Evolutionary conservation across 1,140 invertebrate genomes (phyloP), one percentile per base, ranked within the genome.

Genomic region (Saccostrea echinata): DNA sequence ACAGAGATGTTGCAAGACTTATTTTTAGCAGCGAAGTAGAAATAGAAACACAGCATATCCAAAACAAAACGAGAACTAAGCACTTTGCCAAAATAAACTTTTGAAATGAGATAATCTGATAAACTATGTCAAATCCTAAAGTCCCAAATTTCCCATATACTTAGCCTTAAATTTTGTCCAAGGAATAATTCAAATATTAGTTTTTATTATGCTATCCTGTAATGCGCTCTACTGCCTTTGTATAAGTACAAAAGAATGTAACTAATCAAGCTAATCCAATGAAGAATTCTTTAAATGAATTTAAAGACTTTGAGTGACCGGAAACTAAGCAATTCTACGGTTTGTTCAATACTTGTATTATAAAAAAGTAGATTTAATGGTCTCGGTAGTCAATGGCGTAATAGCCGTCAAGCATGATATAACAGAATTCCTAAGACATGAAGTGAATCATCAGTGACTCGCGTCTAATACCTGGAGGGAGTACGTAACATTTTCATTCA

Each of bases 21-120:
- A 76, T 76, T 76, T 76, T 76, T 76, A 76, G 68, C 68, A 27
- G 33, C 33, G 68, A 76, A 33, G 68, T 61, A 76, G 68, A 33
- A 24, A 30, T 30, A 76, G 27, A 71, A 24, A 27, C 43, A 6
- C 24, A 24, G 13, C 57, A 64, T 64, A 76, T 30, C 27, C 27
- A 33, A 76, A 30, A 76, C 68, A 76, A 30, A 33, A 30, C 24
- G 3, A 27, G 12, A 30, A 16, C 43, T 43, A 76, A 30, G 16
- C 13, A 16, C 27, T 76, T 76, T 76, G 68, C 24, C 27, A 30
- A 33, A 76, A 30, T 16, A 76, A 76, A 76, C 9, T 30, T 33
- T 33, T 76, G 24, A 76, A 76, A 76, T 76, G 57, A 64, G 18
- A 64, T 64, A n/a, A 64, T n/a, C 24, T n/a, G 57, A 64, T 24